phyloP scores from a whole-genome alignment of 2,113 vertebrate species.

The Pipa parva region DNA sequence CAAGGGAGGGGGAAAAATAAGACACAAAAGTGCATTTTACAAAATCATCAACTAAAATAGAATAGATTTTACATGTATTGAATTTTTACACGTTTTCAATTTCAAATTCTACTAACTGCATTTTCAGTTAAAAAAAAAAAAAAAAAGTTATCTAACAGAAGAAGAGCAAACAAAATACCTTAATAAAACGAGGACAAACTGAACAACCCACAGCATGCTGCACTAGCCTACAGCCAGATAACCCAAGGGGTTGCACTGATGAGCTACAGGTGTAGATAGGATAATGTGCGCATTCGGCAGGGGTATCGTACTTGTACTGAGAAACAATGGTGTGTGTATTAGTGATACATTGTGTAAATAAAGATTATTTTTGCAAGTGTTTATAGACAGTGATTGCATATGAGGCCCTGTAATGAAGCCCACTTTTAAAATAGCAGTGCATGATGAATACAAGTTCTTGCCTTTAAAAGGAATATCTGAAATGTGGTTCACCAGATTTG shows the following conservation, averaged over 20 bases:
- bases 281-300: constrained; percentile 5
- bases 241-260: constrained; percentile 31
- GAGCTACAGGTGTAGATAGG: neutral
- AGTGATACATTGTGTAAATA: neutral
- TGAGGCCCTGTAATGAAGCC: neutral
- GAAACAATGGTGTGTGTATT: neutral
- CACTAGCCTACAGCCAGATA: constrained; percentile 52
- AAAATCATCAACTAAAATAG: constrained; percentile 82
- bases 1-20: constrained; percentile 49
- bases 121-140: constrained; percentile 77
- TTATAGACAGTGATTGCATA: neutral
- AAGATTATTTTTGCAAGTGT: neutral
- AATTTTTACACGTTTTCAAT: constrained; percentile 50
- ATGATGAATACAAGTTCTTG: neutral
- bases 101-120: constrained; percentile 73
- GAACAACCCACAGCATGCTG: constrained; percentile 55
- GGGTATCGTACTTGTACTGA: neutral
- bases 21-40: constrained; percentile 81
- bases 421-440: neutral
- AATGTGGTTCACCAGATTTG: neutral
- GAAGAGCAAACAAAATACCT: constrained; percentile 68
- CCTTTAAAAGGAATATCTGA: neutral
- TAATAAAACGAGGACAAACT: constrained; percentile 50
- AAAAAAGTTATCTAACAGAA: constrained; percentile 77
- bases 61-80: constrained; percentile 79